Evolutionary conservation across 2,888 invertebrate genomes (phyloP).

Genomic region (Pyralis farinalis): DNA sequence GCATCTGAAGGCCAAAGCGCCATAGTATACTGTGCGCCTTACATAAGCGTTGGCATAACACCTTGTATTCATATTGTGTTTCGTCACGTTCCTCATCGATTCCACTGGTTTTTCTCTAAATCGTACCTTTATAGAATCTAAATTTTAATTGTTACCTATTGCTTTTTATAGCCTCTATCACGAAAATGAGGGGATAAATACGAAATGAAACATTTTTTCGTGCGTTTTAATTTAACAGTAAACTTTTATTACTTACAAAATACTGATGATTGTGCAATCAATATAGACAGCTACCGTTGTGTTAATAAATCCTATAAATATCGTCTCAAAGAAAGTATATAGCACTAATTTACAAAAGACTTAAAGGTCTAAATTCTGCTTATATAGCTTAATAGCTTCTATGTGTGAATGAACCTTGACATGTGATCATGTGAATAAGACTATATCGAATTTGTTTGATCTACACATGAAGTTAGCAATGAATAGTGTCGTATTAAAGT

Average conservation of each 20-base stretch:
- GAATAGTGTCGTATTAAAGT: too few relatives aligned
- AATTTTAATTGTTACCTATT: conserved; percentile 1
- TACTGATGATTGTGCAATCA: too few relatives aligned
- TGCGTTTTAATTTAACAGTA: neutral
- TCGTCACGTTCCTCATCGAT: conserved; percentile 22
- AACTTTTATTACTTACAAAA: neutral
- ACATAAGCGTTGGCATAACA: conserved; percentile 35
- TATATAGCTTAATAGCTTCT: too few relatives aligned
- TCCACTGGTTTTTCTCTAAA: conserved; percentile 21
- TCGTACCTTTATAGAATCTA: conserved; percentile 11
- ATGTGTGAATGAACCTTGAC: conserved; percentile 2
- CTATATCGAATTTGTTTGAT: conserved; percentile 1
- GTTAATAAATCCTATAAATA: too few relatives aligned
- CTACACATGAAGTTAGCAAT: neutral
- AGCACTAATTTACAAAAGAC: neutral
- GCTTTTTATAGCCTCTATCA: conserved; percentile 3
- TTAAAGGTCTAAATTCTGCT: neutral
- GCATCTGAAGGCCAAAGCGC: conserved; percentile 32
- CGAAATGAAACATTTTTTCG: neutral
- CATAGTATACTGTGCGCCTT: conserved; percentile 16
- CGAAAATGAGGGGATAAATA: neutral
- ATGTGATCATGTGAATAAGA: neutral
- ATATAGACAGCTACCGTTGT: too few relatives aligned
- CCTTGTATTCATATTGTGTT: conserved; percentile 29
- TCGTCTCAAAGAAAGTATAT: neutral